Conservation (phyloP, 2,888 invertebrate genomes). For the Lasioglossum villosulum region DNA sequence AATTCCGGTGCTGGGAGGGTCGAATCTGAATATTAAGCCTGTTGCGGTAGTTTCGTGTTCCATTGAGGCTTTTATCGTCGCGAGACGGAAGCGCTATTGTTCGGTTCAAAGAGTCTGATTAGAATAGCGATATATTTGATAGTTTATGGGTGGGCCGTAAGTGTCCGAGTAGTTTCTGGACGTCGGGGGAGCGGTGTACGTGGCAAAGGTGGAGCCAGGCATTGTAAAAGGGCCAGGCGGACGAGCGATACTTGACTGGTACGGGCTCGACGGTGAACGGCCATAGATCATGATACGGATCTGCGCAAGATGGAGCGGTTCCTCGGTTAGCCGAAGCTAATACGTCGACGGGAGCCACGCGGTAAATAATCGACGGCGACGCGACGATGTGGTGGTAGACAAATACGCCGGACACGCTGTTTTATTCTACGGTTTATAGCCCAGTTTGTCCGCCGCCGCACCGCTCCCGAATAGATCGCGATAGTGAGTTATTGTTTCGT, state of each 20-base stretch:
- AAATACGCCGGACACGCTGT: conserved; percentile 8
- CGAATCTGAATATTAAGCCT: not conserved
- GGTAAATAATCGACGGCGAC: conserved; percentile 11
- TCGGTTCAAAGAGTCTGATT: not conserved
- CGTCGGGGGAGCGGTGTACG: not conserved
- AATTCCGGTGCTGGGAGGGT: not conserved
- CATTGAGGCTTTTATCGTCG: not conserved
- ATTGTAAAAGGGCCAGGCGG: not conserved
- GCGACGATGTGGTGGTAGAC: conserved; percentile 10
- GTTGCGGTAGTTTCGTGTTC: not conserved
- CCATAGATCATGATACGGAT: conserved; percentile 18
- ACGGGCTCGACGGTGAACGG: conserved; percentile 5
- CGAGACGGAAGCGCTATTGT: not conserved
- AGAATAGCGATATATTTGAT: not conserved
- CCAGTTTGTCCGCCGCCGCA: not conserved
- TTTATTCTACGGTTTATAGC: conserved; percentile 3
- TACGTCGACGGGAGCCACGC: not conserved
- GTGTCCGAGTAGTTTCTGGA: not conserved
- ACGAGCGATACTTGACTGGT: not conserved
- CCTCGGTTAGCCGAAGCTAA: conserved; percentile 1
- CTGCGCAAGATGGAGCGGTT: conserved; percentile 18
- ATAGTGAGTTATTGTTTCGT: conserved; percentile 4
- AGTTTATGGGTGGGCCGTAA: not conserved
- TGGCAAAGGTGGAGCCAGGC: not conserved
- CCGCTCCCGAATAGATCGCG: not conserved